Conservation (phyloP, 2,888 invertebrate species). For the Lasius fuliginosus region DNA sequence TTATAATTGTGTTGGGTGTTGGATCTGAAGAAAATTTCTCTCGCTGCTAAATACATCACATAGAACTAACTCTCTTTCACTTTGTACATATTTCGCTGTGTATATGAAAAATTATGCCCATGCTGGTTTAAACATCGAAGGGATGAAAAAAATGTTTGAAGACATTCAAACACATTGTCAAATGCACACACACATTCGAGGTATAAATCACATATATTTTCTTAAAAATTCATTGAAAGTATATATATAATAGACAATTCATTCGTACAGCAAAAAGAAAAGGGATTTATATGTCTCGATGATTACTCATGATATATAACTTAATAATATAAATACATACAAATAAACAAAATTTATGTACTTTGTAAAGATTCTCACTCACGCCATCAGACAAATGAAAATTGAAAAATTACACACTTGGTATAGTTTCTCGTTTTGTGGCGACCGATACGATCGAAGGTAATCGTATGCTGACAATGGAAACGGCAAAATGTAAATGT, state of each 20-base stretch:
- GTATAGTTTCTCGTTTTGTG: slow-evolving; percentile 5
- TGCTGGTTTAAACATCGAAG: not conserved
- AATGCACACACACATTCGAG: not conserved
- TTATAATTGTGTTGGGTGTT: slow-evolving; percentile 13
- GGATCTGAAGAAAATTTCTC: slow-evolving; percentile 3
- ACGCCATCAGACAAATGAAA: slow-evolving; percentile 22
- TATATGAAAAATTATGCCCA: slow-evolving; percentile 2
- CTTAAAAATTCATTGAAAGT: not conserved
- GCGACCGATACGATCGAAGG: slow-evolving; percentile 36
- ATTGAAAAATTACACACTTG: slow-evolving; percentile 2
- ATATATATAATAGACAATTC: not conserved
- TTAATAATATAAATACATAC: slow-evolving; percentile 6
- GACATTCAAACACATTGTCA: not conserved
- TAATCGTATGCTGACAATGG: not conserved
- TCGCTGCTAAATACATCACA: slow-evolving; percentile 1
- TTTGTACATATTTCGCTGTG: slow-evolving; percentile 20
- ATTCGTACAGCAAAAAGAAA: not conserved
- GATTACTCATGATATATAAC: not conserved
- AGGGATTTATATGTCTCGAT: not conserved
- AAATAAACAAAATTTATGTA: not conserved
- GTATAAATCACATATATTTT: slow-evolving; percentile 9
- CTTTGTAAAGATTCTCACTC: not conserved
- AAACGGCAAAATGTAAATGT: not conserved
- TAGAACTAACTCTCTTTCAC: not conserved
- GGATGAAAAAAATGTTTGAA: not conserved